Evolutionary conservation across 1,140 invertebrate genomes (phyloP).

Genomic region (Bombus superbus): DNA sequence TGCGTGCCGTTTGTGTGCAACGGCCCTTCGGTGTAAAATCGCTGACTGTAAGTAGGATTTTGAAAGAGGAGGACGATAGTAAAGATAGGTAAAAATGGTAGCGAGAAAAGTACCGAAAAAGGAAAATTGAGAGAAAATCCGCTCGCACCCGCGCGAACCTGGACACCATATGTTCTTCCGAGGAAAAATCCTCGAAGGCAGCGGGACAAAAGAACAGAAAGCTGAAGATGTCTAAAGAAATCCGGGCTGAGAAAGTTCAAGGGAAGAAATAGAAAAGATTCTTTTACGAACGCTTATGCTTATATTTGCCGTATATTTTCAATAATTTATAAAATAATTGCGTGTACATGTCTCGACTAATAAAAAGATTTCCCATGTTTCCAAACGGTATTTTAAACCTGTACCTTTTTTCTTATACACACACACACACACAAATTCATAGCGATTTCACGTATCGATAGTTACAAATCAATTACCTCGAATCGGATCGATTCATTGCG

Average conservation of each 20-base stretch:
- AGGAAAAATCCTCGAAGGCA: not conserved
- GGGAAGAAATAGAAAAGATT: not conserved
- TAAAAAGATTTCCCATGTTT: not conserved
- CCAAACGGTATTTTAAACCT: not conserved
- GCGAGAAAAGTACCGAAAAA: not conserved
- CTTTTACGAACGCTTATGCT: not conserved
- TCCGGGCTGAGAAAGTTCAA: not conserved
- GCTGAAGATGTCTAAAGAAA: not conserved
- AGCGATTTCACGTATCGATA: too few species aligned
- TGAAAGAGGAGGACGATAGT: not conserved
- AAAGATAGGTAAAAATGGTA: not conserved
- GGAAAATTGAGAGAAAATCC: slow-evolving; percentile 8
- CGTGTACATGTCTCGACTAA: not conserved
- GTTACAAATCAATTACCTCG: slow-evolving; percentile 16
- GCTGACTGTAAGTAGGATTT: slow-evolving; percentile 5
- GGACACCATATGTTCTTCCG: not conserved
- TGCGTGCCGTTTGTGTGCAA: not conserved
- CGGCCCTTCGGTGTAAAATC: not conserved
- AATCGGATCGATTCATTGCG: not conserved
- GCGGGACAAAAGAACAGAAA: not conserved
- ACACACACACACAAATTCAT: too few species aligned
- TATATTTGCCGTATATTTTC: not conserved
- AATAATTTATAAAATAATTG: not conserved
- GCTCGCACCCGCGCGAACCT: not conserved
- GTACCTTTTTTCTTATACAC: not conserved